Conservation (phyloP, 2,113 vertebrate genomes). For the Pachyramphus minor region DNA sequence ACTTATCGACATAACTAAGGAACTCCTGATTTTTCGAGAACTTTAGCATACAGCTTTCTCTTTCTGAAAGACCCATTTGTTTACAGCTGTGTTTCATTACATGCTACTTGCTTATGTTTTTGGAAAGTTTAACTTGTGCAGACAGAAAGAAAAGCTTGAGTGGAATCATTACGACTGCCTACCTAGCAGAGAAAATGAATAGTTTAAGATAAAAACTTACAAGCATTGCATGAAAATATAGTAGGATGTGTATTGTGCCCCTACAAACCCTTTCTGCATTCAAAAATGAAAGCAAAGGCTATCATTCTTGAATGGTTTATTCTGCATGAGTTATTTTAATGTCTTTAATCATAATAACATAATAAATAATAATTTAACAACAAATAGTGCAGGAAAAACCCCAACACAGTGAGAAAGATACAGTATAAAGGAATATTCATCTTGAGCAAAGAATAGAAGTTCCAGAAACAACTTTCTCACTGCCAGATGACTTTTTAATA, state of each 20-base stretch:
- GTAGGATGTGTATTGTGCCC: not conserved
- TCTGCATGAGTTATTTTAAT: not conserved
- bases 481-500: not conserved
- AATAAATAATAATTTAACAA: not conserved
- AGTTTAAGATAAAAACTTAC: not conserved
- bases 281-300: not conserved
- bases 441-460: not conserved
- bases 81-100: not conserved
- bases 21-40: not conserved
- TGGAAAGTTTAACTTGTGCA: not conserved
- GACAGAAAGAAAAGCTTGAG: not conserved
- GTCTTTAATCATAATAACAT: not conserved
- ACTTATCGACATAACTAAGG: not conserved
- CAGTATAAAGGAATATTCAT: not conserved
- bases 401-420: not conserved
- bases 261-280: not conserved
- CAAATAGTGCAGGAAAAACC: accelerated
- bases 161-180: accelerated
- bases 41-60: not conserved
- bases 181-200: not conserved
- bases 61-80: not conserved
- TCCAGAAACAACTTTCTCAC: not conserved
- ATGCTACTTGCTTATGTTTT: not conserved
- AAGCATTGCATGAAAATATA: not conserved
- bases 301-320: not conserved